Evolutionary conservation across 2,888 invertebrate genomes (phyloP).

Genomic region (Dryobota labecula): DNA sequence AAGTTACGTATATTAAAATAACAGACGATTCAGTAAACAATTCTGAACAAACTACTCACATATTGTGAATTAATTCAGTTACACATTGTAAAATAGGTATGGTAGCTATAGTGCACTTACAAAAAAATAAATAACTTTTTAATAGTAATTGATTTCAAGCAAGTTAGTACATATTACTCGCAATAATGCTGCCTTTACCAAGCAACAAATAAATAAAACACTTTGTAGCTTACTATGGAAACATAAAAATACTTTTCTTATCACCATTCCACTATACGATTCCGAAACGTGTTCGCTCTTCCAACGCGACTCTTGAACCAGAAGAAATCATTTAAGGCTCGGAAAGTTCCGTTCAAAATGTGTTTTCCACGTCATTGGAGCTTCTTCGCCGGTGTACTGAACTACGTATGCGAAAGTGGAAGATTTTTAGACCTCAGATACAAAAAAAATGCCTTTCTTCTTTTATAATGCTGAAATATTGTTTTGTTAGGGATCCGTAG

Average conservation of each 20-base stretch:
- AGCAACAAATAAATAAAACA: constrained; percentile 19
- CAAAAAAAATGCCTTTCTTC: no score
- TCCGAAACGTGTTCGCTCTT: constrained; percentile 59
- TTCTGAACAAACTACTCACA: no score
- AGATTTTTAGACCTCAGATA: no score
- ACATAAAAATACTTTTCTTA: constrained; percentile 47
- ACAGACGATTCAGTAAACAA: no score
- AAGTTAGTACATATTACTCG: background rate
- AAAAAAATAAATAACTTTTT: no score
- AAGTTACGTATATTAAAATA: no score
- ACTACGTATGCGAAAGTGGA: no score
- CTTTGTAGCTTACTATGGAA: constrained; percentile 24
- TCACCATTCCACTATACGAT: constrained; percentile 51
- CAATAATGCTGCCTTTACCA: background rate
- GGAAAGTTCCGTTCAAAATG: constrained; percentile 70
- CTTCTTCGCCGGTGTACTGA: constrained; percentile 56
- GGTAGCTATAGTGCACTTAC: no score
- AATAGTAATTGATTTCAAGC: background rate
- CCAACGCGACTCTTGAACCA: constrained; percentile 66
- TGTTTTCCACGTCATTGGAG: constrained; percentile 72
- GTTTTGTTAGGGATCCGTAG: no score
- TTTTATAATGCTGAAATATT: no score
- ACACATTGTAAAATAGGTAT: no score
- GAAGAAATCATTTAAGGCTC: constrained; percentile 70
- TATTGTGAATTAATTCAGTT: no score